Evolutionary conservation across 2,113 vertebrate species (phyloP), one percentile per base, ranked within the genome.

Genomic region (Toxotes jaculatrix): DNA sequence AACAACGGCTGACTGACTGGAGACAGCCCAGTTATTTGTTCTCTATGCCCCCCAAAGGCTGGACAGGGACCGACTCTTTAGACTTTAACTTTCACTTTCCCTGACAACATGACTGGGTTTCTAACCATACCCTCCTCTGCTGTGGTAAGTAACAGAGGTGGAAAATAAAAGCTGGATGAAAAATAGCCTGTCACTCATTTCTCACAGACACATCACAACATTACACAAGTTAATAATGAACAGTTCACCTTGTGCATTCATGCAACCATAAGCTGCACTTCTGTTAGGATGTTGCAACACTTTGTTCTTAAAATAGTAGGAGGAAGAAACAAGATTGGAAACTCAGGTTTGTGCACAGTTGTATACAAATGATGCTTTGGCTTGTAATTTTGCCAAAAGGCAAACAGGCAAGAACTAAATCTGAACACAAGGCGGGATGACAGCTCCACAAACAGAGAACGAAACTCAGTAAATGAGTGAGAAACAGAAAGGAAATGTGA

Each of bases 301-400:
- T 59, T 67, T 77, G 70, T 63, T 87, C 74, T 42, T 56, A 56
- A 88, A 84, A 88, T 86, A 90, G 75, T 32, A 59, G 1, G 32
- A 65, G 47, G 47, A 75, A 68, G 21, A 60, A 79, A 80, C 57
- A 51, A 12, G 67, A 75, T 73, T 79, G 49, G 66, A 79, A 23
- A 65, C 16, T 53, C 27, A 16, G 38, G 62, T 31, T 47, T 68
- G 63, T 68, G 72, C 69, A 53, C 23, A 68, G 69, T 57, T 66
- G 47, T 23, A 51, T 21, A 65, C 13, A 78, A 57, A 47, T 56
- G 12, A 42, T 27, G 19, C n/a, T 66, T 43, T 21, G 43, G 16
- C 14, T 74, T 80, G 66, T 49, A 32, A 62, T 14, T 62, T 61
- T 72, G 66, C 69, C 68, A 69, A 82, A 74, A 79, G 45, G 59